A percentile compares a stretch with the other conserved stretches of the same genome.
These are phyloP conservation scores for Caenorhabditis virilis DNA, from an alignment of 2,888 invertebrate genomes.

Conservation along the genomic window DNA sequence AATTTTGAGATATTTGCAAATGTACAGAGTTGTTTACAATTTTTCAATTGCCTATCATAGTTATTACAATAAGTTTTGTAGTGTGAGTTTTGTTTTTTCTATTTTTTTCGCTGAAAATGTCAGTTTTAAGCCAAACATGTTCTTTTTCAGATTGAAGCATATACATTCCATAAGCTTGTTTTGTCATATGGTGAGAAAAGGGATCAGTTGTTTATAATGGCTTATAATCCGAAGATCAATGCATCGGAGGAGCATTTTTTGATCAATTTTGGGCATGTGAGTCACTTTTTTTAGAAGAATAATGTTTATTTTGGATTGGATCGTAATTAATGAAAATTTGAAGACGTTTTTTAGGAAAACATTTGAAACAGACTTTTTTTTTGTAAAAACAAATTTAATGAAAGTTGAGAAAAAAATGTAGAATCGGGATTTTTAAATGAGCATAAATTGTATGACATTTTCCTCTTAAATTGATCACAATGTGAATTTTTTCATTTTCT, in stretches of 20 bases:
- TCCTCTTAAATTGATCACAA: no score
- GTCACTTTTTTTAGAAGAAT: not conserved
- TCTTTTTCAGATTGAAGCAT: slow-evolving; percentile 78
- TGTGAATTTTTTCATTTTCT: no score
- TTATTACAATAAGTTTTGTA: slow-evolving; percentile 50
- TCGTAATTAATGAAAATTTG: no score
- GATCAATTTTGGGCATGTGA: slow-evolving; percentile 47
- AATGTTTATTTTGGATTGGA: no score
- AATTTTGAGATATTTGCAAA: slow-evolving; percentile 50
- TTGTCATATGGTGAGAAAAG: slow-evolving; percentile 79
- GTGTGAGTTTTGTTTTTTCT: slow-evolving; percentile 31
- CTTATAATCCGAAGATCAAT: slow-evolving; percentile 40
- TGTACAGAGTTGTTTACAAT: slow-evolving; percentile 56
- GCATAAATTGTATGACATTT: no score
- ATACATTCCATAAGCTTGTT: slow-evolving; percentile 87
- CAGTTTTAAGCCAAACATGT: not conserved
- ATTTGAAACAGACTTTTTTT: no score
- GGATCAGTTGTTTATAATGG: slow-evolving; percentile 57
- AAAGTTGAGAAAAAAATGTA: no score
- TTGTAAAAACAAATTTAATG: no score
- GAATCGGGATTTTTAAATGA: no score
- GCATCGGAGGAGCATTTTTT: slow-evolving; percentile 29
- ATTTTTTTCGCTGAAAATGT: not conserved
- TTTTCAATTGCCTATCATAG: slow-evolving; percentile 54
- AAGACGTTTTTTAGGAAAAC: no score